Percentiles rank a stretch among this genome's conserved stretches.
These are phyloP conservation scores for Lanius collurio DNA, from an alignment of 2,113 vertebrate genomes.

Conservation along the genomic window DNA sequence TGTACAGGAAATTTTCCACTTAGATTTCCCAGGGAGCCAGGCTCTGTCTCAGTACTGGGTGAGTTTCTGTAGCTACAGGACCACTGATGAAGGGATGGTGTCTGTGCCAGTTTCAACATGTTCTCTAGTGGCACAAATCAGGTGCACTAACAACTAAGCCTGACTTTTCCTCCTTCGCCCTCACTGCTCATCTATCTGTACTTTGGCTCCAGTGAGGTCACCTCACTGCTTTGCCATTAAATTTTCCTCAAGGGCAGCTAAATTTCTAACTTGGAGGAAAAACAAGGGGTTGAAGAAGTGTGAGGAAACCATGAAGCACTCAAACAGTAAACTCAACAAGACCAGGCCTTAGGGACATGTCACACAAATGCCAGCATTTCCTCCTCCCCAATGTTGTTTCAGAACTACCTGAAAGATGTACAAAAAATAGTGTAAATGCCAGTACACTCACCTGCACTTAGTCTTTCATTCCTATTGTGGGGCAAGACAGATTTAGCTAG, in stretches of 20 bases:
- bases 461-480: neutral
- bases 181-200: neutral
- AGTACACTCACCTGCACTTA: neutral
- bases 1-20: neutral
- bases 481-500: neutral
- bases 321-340: neutral
- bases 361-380: neutral
- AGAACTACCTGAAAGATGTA: neutral
- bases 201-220: neutral
- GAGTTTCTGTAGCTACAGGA: neutral
- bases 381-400: neutral
- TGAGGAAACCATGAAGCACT: neutral
- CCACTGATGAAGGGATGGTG: neutral
- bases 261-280: neutral
- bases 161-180: accelerated
- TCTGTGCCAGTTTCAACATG: accelerated
- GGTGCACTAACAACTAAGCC: neutral
- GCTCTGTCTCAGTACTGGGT: neutral
- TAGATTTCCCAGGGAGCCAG: neutral
- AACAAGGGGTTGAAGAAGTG: neutral
- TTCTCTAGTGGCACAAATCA: neutral
- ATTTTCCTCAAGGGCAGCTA: neutral
- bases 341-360: neutral
- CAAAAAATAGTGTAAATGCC: neutral
- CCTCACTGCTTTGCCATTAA: neutral